phyloP scores from a whole-genome alignment of 2,797 vertebrate genomes.

The Micrastur ruficollis region DNA sequence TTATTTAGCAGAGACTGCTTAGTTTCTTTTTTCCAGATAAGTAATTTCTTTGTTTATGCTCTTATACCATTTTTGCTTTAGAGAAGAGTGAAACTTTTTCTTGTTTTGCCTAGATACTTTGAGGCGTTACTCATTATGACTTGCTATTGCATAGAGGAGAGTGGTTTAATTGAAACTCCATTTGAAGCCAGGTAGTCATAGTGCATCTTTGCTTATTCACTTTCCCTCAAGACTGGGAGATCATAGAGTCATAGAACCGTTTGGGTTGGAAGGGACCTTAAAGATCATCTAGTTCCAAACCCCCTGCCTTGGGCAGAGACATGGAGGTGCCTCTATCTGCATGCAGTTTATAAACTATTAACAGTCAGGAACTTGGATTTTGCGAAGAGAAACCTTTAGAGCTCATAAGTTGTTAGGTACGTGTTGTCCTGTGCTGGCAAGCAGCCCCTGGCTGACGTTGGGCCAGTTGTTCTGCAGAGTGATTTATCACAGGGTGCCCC shows the following conservation, averaged over 20 bases:
- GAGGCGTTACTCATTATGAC: neutral
- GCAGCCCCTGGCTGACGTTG: neutral
- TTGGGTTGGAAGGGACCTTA: too few relatives aligned
- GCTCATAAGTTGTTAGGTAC: neutral
- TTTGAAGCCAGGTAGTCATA: neutral
- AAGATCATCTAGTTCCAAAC: too few relatives aligned
- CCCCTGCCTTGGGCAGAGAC: too few relatives aligned
- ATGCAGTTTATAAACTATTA: fast-evolving
- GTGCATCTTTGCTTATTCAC: neutral
- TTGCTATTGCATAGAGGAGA: neutral
- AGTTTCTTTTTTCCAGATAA: neutral
- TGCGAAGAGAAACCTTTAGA: neutral
- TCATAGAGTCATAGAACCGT: too few relatives aligned
- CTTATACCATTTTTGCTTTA: neutral
- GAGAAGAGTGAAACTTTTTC: neutral
- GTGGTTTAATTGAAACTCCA: neutral
- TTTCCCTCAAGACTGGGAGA: neutral
- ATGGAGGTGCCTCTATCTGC: neutral
- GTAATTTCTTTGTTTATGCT: neutral
- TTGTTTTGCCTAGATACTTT: neutral
- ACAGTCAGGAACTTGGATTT: neutral
- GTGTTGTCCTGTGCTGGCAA: neutral
- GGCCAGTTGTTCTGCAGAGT: slow-evolving; percentile 9
- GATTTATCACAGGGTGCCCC: slow-evolving; percentile 13
- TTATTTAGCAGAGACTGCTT: neutral